Evolutionary conservation across 1,140 invertebrate species (phyloP), one percentile per base, ranked within the genome.

Genomic region (Glossosoma conforme): DNA sequence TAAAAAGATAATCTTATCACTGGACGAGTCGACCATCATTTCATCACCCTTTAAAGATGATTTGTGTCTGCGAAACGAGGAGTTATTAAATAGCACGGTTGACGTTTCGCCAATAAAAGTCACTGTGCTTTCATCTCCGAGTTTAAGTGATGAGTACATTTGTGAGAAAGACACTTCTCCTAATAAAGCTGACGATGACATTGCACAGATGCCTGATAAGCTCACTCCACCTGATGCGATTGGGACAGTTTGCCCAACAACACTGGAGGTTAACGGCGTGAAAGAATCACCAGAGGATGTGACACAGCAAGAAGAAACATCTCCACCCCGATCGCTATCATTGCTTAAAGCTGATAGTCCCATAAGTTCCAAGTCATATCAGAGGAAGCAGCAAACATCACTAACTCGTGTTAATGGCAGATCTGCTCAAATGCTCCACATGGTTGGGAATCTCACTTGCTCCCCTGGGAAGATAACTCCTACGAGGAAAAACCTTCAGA

Each of bases 91-190:
- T 61, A 72, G 70, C 38, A 79, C 76, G 9, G 49, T 68, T 18
- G 72, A 78, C 61, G 77, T 79, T 61, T 79, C 77, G 0, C 77
- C 77, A 2, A 79, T 79, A 46, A 70, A 71, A 64, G 62, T 57
- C n/a, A n/a, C n/a, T n/a, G n/a, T n/a, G n/a, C n/a, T n/a, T n/a
- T n/a, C n/a, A n/a, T n/a, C n/a, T n/a, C n/a, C n/a, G n/a, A n/a
- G n/a, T n/a, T n/a, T n/a, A n/a, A n/a, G n/a, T n/a, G n/a, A n/a
- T 51, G 65, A 68, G 20, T 17, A 47, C 32, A 58, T 62, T 25
- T 65, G 65, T 32, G 62, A 65, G n/a, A 58, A 62, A 41, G 32
- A 37, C 14, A 57, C 63, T 9, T 65, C 67, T 9, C 68, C 72
- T 44, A 47, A 44, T 30, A 71, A 62, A 13, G 66, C 62, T 35